phyloP scores from a whole-genome alignment of 2,113 vertebrate genomes.

The Poicephalus meyeri region DNA sequence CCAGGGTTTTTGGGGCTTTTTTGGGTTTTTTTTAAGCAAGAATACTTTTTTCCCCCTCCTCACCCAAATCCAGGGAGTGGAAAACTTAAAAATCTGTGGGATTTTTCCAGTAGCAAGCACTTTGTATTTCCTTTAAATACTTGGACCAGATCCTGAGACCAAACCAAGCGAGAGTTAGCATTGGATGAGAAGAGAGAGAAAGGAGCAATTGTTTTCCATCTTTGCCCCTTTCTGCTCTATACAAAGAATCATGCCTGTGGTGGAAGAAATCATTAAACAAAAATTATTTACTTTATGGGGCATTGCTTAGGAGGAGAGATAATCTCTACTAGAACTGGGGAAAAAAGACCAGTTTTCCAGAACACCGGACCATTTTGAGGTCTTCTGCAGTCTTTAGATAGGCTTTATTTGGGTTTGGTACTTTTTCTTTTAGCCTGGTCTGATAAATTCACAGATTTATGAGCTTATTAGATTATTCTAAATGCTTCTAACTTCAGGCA shows the following conservation, averaged over 20 bases:
- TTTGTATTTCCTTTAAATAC: neutral
- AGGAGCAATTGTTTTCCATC: neutral
- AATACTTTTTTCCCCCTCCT: neutral
- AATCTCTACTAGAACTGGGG: neutral
- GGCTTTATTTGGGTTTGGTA: neutral
- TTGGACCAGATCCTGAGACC: neutral
- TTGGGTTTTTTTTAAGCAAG: neutral
- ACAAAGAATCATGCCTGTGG: neutral
- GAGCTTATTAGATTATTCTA: neutral
- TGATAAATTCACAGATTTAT: neutral
- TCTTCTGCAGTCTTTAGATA: neutral
- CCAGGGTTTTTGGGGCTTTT: neutral
- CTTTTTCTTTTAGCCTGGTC: neutral
- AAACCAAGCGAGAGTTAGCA: neutral
- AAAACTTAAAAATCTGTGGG: neutral
- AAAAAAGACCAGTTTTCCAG: neutral
- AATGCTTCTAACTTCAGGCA: neutral
- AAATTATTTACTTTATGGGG: neutral
- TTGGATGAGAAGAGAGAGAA: neutral
- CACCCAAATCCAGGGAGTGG: neutral
- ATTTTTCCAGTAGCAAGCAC: neutral
- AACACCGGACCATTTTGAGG: neutral
- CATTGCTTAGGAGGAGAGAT: neutral
- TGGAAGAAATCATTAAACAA: neutral
- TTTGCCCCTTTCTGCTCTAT: neutral